These are phyloP conservation scores for Formica exsecta DNA, from an alignment of 1,140 invertebrate genomes.

Conservation along the genomic window DNA sequence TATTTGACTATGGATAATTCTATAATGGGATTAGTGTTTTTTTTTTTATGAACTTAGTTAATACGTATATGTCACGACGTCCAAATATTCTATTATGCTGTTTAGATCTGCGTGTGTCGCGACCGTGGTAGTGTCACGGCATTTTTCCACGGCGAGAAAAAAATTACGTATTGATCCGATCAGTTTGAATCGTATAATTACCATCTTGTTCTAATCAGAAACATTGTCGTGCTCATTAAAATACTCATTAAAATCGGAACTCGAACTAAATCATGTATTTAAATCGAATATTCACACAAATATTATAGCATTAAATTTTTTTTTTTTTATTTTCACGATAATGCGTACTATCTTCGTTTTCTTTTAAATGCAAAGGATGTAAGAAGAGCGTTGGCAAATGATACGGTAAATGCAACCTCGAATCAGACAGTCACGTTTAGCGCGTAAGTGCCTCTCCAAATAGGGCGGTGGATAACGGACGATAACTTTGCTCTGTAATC, in stretches of 20 bases:
- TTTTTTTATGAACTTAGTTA: not conserved
- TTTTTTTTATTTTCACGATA: not conserved
- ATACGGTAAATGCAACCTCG: not conserved
- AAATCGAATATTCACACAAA: not conserved
- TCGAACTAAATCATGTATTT: not conserved
- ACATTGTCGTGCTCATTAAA: not conserved
- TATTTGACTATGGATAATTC: constrained; percentile 21
- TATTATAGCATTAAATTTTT: not conserved
- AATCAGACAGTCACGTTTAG: constrained; percentile 4
- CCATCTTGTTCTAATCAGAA: not conserved
- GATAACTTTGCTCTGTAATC: not conserved
- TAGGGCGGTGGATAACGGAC: not conserved
- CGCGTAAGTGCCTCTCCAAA: not conserved
- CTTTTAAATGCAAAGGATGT: not conserved
- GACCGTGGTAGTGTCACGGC: not conserved
- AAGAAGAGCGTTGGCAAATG: not conserved
- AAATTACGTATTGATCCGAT: constrained; percentile 26
- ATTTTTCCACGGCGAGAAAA: constrained; percentile 6
- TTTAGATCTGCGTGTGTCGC: not conserved
- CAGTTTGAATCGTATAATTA: constrained; percentile 14
- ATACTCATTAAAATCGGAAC: not conserved
- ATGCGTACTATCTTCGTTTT: not conserved
- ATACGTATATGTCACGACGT: not conserved
- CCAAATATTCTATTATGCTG: constrained; percentile 31
- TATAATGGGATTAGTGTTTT: constrained; percentile 27